Base-by-base conservation (phyloP, 1,140 invertebrate genomes). In the Sesamia nonagrioides region DNA sequence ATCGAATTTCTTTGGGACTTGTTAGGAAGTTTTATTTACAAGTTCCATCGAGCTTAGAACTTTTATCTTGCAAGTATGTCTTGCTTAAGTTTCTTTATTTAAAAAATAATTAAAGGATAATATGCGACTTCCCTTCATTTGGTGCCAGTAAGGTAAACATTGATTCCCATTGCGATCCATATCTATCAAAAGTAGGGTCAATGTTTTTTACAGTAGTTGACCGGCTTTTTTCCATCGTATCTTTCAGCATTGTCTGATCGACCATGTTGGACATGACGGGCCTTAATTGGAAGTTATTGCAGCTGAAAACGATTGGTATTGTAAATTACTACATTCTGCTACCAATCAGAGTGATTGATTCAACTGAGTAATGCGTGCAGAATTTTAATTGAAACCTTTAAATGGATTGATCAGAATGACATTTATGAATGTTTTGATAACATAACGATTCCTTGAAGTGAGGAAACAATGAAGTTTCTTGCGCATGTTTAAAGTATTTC, bases 211-310 rank as follows among this genome's bases (percentile, higher is more conserved):
- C 48, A 54, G 68, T 54, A 72, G 61, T 42, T 58, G 9, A 18
- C 33, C 42, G 17, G 45, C 74, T 77, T 77, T 77, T 77, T 77
- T 61, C 33, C 9, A 33, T 35, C 35, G 48, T 77, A 77, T 40
- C 45, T 77, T 75, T 77, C n/a, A 48, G 61, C 74, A 77, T 77
- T 66, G 61, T 77, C 60, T 77, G 71, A 73, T 73, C 71, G 71
- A 72, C 52, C 56, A 61, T 77, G 48, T 52, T 18, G 60, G 74
- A 50, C 74, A 77, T 37, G 74, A 66, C 48, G 18, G 60, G 2
- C 58, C 35, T 68, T 77, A 77, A 77, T 77, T 77, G 74, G 74
- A 77, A 77, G 60, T 77, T 77, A 77, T 77, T 77, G 45, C 74
- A 68, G 35, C 45, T 77, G 74, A 68, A 66, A 75, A 66, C 61